phyloP scores from a whole-genome alignment of 2,113 vertebrate species.

The Emydura subglobosa region DNA sequence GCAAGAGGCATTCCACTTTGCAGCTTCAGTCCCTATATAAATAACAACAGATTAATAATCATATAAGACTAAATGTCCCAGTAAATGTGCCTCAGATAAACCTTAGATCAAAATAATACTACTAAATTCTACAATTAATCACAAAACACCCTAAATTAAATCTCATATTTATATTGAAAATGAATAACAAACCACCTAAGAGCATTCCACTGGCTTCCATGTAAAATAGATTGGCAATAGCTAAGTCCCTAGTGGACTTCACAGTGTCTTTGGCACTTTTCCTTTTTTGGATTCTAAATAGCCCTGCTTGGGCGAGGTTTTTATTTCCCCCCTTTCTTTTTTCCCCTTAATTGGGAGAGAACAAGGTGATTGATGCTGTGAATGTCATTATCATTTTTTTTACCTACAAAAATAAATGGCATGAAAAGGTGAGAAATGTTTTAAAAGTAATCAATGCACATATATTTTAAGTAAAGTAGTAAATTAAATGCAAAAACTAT shows the following conservation, averaged over 20 bases:
- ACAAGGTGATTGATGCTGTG: slow-evolving; percentile 28
- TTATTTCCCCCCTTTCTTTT: background rate
- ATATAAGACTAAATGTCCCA: slow-evolving; percentile 22
- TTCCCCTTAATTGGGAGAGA: background rate
- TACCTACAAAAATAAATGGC: slow-evolving; percentile 69
- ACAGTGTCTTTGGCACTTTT: background rate
- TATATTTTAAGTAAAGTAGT: slow-evolving; percentile 67
- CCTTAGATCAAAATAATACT: slow-evolving; percentile 26
- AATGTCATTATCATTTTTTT: slow-evolving; percentile 61
- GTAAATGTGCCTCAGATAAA: slow-evolving; percentile 37
- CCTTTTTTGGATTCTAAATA: background rate
- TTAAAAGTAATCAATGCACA: slow-evolving; percentile 67
- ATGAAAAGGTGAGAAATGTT: slow-evolving; percentile 67
- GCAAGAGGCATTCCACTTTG: background rate
- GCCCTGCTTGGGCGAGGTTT: slow-evolving; percentile 2
- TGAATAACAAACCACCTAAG: background rate
- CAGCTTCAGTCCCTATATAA: background rate
- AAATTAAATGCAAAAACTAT: slow-evolving; percentile 77
- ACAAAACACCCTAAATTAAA: background rate
- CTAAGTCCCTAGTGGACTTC: background rate
- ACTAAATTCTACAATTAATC: slow-evolving; percentile 24
- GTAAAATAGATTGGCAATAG: background rate
- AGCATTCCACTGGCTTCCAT: background rate
- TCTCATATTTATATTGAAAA: background rate
- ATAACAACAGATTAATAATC: slow-evolving; percentile 12